Evolutionary conservation across 2,113 vertebrate genomes (phyloP), one percentile per base, ranked within the genome.

Genomic region (Spilogale gracilis): DNA sequence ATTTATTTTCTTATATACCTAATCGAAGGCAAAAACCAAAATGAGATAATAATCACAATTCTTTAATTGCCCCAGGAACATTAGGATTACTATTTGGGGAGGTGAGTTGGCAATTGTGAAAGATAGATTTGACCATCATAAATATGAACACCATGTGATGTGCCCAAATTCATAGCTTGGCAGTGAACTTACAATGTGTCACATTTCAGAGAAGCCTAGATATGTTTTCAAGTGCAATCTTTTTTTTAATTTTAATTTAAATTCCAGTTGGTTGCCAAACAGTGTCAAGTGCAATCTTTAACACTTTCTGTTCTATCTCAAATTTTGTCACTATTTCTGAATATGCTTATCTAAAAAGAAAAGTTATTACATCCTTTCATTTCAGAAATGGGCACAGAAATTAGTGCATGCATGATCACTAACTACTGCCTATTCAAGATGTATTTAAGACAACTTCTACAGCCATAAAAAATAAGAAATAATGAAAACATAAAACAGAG

Each of bases 11-110:
- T 67, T 69, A 9, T 48, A 6, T 67, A 74, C 2, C 10, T 52
- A 61, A 79, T 20, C 69, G 11, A 96, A 95, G 56, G 14, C 23
- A 95, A 94, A 96, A 83, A 80, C 63, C 73, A 86, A 86, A 95
- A 89, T 89, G 50, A 83, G 38, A 48, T n/a, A 60, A 79, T 61
- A 86, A 60, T 74, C 58, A 63, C 17, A 89, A 45, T 43, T 95
- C 67, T 79, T 91, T 82, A 92, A 61, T 83, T 9, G 6, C 5
- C 32, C 54, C 79, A 91, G 18, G 30, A 91, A 71, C 76, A 93
- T 74, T 58, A 91, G 30, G 6, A 27, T 58, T 48, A 92, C 20
- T 43, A 27, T 16, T 69, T 78, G 79, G 69, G 78, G 45, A 52
- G 20, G 71, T 18, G 43, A 32, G 17, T 20, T 63, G 78, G 80